These are phyloP conservation scores for Malaclemys terrapin DNA, from an alignment of 2,113 vertebrate species.

Conservation along the genomic window DNA sequence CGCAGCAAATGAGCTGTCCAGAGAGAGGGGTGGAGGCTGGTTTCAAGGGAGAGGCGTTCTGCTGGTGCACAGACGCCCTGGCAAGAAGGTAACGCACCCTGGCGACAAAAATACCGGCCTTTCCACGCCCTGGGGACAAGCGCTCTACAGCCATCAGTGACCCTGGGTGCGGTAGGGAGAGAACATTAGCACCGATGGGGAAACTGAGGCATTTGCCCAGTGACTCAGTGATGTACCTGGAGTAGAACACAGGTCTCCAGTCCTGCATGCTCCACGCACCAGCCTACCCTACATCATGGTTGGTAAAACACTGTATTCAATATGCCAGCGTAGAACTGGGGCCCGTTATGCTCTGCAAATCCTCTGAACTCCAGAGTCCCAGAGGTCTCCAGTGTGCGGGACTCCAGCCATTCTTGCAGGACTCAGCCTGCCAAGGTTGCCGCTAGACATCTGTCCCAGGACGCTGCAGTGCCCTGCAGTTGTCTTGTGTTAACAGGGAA, in stretches of 20 bases:
- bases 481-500: neutral
- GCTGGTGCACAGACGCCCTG: neutral
- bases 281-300: too few relatives aligned
- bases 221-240: neutral
- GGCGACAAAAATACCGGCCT: neutral
- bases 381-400: neutral
- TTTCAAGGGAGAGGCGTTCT: neutral
- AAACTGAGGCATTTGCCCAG: neutral
- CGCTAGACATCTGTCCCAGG: neutral
- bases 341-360: neutral
- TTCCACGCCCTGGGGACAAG: neutral
- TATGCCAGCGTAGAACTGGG: neutral
- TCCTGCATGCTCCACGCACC: neutral
- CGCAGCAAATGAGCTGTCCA: neutral
- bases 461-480: neutral
- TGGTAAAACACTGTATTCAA: neutral
- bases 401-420: too few relatives aligned
- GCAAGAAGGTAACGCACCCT: neutral
- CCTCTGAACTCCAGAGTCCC: neutral
- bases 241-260: neutral
- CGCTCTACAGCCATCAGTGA: neutral
- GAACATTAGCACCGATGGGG: neutral
- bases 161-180: neutral
- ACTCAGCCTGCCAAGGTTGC: neutral
- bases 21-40: neutral